Base-by-base conservation (phyloP, 2,113 vertebrate species). In the Upupa epops region DNA sequence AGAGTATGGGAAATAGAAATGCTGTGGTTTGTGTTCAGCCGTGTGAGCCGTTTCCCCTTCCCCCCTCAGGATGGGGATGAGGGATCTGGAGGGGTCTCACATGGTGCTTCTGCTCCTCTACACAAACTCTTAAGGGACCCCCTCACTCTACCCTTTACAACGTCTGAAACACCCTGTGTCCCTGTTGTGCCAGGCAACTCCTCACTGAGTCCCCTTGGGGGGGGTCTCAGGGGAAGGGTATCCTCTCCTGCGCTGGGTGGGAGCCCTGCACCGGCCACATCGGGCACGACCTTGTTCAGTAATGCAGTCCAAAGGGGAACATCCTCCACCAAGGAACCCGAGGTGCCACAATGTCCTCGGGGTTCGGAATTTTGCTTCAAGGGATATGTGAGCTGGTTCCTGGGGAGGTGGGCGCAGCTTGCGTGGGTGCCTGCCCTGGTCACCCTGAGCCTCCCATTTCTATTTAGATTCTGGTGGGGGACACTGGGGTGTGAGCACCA, bases 1-100 rank as follows among this genome's bases (percentile, higher is more conserved):
- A 42, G 59, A 56, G 83, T 61, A 86, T 93, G 90, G 90, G 88
- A 92, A 95, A 84, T 59, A 86, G 66, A 69, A 90, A 73, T 28
- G 63, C 86, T 78, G 77, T 18, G 83, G 70, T 82, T 82, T 88
- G 70, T 5, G 0, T 26, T 92, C 90, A 79, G 76, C 85, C 5
- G 0, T 45, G 66, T 2, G 63, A 92, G 83, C 3, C 0, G 5
- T 58, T 90, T 86, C 81, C 80, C 86, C 80, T 79, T 90, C 70
- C 46, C 72, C 4, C 51, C 32, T 49, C 1, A 0, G 63, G 32
- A n/a, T 19, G 32, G 40, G 32, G 61, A 6, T 29, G 70, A 6
- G 31, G 51, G 70, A 34, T 36, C 58, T 61, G 51, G 20, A 18
- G 20, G 22, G 9, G 25, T 71, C 83, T 84, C 61, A 11, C 45